Percentiles rank a stretch among this genome's conserved stretches.
These are phyloP conservation scores for Pachyrhynchus sulphureomaculatus DNA, from an alignment of 1,140 invertebrate genomes.

Conservation along the genomic window DNA sequence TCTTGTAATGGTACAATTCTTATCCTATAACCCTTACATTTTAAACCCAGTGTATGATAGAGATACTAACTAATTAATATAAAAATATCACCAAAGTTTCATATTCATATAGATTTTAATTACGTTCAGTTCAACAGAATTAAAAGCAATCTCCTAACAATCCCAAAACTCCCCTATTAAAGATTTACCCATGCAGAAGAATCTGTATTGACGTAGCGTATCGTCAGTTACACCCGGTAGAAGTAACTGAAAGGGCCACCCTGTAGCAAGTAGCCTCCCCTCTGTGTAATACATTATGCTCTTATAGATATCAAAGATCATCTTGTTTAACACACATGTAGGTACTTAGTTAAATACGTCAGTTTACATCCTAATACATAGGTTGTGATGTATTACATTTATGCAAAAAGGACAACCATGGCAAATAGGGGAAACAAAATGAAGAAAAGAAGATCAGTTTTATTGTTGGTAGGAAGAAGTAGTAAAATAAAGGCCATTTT, in stretches of 20 bases:
- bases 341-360: not conserved
- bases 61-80: too few relatives aligned
- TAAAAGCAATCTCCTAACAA: not conserved
- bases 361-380: not conserved
- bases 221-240: not conserved
- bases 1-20: too few relatives aligned
- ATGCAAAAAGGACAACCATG: slow-evolving; percentile 1
- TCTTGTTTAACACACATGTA: slow-evolving; percentile 3
- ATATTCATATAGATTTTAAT: too few relatives aligned
- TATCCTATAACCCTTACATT: too few relatives aligned
- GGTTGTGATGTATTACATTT: not conserved
- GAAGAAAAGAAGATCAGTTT: too few relatives aligned
- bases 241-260: not conserved
- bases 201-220: slow-evolving; percentile 1
- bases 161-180: not conserved
- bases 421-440: not conserved
- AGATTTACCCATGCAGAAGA: not conserved
- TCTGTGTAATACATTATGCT: not conserved
- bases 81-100: too few relatives aligned
- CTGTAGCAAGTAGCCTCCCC: not conserved
- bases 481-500: too few relatives aligned
- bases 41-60: too few relatives aligned
- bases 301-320: not conserved
- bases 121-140: not conserved
- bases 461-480: too few relatives aligned